Conservation (phyloP, 2,797 vertebrate species). For the Synaphobranchus kaupii region DNA sequence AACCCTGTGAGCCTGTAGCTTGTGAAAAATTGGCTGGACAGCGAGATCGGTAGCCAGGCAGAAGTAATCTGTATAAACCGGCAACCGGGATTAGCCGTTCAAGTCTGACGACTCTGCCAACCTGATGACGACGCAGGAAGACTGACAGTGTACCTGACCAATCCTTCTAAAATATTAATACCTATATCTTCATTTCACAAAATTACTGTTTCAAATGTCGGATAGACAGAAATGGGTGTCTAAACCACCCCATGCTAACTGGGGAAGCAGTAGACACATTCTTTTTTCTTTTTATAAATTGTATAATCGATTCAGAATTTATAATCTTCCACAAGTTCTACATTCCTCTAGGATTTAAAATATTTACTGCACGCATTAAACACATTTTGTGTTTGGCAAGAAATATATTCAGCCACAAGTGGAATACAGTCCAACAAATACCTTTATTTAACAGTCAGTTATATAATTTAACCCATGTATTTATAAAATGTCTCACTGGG, state of each 20-base stretch:
- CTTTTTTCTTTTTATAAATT: neutral
- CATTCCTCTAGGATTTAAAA: neutral
- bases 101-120: slow-evolving; percentile 42
- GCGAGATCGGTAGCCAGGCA: slow-evolving; percentile 52
- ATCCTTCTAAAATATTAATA: slow-evolving; percentile 20
- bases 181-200: slow-evolving; percentile 14
- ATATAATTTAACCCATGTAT: slow-evolving; percentile 46
- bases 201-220: slow-evolving; percentile 13
- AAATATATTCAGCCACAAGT: neutral
- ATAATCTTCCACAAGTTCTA: slow-evolving; percentile 3
- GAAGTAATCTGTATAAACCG: slow-evolving; percentile 46
- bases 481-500: slow-evolving; percentile 25
- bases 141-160: slow-evolving; percentile 47
- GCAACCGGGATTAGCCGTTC: slow-evolving; percentile 44
- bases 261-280: neutral
- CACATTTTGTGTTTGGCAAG: neutral
- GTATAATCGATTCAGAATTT: slow-evolving; percentile 17
- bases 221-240: slow-evolving; percentile 17
- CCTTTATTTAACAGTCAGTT: slow-evolving; percentile 20
- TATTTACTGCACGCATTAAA: neutral
- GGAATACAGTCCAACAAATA: neutral
- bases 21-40: slow-evolving; percentile 53
- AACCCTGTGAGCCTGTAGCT: slow-evolving; percentile 47
- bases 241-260: neutral
- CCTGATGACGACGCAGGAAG: slow-evolving; percentile 30